Base-by-base conservation (phyloP, 2,888 invertebrate species). In the Cataglyphis altisquamis region DNA sequence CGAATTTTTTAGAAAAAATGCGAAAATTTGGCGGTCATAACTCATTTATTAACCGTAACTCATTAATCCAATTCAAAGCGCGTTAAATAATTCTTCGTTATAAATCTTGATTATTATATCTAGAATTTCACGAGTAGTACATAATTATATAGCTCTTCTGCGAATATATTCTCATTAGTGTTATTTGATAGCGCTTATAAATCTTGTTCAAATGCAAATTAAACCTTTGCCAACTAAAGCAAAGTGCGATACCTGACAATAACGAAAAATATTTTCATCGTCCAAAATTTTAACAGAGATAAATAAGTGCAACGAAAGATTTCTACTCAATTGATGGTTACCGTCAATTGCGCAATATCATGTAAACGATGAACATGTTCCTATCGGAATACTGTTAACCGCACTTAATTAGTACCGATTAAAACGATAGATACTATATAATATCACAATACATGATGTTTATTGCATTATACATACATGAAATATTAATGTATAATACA, bases 321-420 rank as follows among this genome's bases (percentile, higher is more conserved):
- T 87, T 75, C 75, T 83, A 67, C 75, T 77, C 60, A 70, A 77
- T 85, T 84, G 77, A 78, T 88, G 77, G 78, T 88, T 88, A 74
- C 87, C 55, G 64, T 67, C 66, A 73, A 90, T 92, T 92, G 91
- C 91, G 89, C 92, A 92, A 92, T 88, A 67, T 89, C 87, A 75
- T 84, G 91, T 87, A 92, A 92, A 89, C 86, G 86, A 87, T 86
- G 82, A 86, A 87, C 87, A 85, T 68, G 70, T 84, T 87, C 84
- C 68, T 60, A 82, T 68, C 18, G 8, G 6, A 45, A 39, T 60
- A 6, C 1, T 18, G 21, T 45, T 10, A 29, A 29, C 10, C 18
- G 48, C 10, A 15, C 10, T 29, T 10, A 80, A 62, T 41, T 8
- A 67, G 29, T 10, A 41, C 32, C 32, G 21, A 25, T 1, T 25